Conservation (phyloP, 2,797 vertebrate genomes). For the Eulemur mongoz region DNA sequence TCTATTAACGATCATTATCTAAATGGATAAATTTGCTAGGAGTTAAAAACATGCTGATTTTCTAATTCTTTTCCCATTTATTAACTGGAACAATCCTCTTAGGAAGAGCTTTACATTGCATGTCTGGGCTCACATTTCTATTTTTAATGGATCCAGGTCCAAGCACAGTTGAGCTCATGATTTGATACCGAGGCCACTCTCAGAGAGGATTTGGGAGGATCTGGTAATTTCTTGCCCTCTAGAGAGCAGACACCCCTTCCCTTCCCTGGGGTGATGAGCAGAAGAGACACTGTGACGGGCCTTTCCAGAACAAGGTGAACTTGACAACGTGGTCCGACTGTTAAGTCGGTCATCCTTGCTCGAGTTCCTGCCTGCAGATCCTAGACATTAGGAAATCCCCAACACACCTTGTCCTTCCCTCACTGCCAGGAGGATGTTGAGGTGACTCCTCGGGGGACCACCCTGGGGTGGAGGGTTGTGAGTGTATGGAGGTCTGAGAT, state of each 20-base stretch:
- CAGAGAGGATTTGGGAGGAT: background rate
- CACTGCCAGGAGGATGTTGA: background rate
- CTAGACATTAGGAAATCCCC: conserved; percentile 41
- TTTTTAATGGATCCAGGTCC: conserved; percentile 3
- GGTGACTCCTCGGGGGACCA: background rate
- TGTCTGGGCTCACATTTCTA: background rate
- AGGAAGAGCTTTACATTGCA: background rate
- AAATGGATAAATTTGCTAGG: background rate
- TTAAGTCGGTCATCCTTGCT: background rate
- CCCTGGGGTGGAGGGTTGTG: background rate
- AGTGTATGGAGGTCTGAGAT: background rate
- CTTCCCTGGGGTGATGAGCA: background rate
- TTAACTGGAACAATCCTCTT: background rate
- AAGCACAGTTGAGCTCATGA: background rate
- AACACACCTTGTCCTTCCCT: background rate
- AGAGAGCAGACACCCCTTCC: background rate
- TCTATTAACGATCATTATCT: background rate
- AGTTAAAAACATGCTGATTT: background rate
- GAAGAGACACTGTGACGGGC: background rate
- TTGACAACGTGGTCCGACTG: conserved; percentile 19
- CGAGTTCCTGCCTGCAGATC: conserved; percentile 10
- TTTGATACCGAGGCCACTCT: background rate
- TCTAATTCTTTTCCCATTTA: background rate
- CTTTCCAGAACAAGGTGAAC: conserved; percentile 19
- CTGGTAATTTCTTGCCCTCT: conserved; percentile 15